Evolutionary conservation across 2,888 invertebrate genomes (phyloP).

Genomic region (Chelonus formosanus): DNA sequence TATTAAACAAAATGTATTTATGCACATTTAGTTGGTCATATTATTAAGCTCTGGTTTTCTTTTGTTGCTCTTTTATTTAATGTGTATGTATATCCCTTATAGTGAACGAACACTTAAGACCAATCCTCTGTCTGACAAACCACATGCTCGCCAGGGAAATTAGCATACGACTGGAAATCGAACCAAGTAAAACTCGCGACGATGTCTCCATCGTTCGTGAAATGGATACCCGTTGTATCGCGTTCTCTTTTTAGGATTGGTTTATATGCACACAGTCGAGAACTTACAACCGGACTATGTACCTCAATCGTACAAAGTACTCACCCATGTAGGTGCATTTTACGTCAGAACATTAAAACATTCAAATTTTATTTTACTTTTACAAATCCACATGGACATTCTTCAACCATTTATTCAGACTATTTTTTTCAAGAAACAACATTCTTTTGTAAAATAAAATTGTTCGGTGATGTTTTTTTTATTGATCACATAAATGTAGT

Average conservation of each 20-base stretch:
- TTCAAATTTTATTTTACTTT: constrained; percentile 3
- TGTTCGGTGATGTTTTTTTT: no score
- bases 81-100: no score
- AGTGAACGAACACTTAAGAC: constrained; percentile 6
- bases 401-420: no score
- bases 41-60: no score
- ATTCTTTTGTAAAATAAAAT: no score
- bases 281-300: constrained; percentile 47
- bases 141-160: constrained; percentile 42
- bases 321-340: constrained; percentile 10
- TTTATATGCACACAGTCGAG: constrained; percentile 50
- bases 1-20: no score
- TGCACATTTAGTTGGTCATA: no score
- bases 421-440: no score
- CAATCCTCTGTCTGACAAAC: constrained; percentile 11
- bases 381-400: no score
- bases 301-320: constrained; percentile 42
- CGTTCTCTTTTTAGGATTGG: constrained; percentile 58
- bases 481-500: no score
- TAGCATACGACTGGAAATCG: constrained; percentile 53
- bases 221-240: constrained; percentile 56
- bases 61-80: no score
- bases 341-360: constrained; percentile 13
- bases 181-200: constrained; percentile 49
- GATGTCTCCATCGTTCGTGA: constrained; percentile 60